These are phyloP conservation scores for Chymomyza costata DNA, from an alignment of 1,140 invertebrate species.

Conservation along the genomic window DNA sequence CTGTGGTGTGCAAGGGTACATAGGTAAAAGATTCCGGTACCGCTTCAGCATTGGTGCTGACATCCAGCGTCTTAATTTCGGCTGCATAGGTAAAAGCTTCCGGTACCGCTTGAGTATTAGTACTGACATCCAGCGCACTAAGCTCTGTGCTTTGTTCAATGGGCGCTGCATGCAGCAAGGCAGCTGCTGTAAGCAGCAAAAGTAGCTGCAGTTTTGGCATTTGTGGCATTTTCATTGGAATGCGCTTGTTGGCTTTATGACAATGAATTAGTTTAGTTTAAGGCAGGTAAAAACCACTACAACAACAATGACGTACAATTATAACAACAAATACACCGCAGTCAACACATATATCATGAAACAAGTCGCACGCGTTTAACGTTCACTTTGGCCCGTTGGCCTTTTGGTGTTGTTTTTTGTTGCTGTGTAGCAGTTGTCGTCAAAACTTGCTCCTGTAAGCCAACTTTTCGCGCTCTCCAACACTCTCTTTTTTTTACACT, in stretches of 20 bases:
- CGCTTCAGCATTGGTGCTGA: too few species aligned
- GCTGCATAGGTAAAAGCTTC: too few species aligned
- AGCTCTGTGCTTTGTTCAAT: neutral
- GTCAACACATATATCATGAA: conserved; percentile 21
- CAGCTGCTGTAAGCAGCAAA: conserved; percentile 1
- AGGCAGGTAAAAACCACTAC: conserved; percentile 8
- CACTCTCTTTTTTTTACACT: conserved; percentile 8
- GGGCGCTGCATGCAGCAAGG: neutral
- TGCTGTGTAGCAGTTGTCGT: conserved; percentile 1
- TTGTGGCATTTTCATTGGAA: conserved; percentile 42
- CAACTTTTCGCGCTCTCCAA: conserved; percentile 15
- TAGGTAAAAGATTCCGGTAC: too few species aligned
- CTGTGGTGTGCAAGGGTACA: too few species aligned
- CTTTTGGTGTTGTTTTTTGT: too few species aligned
- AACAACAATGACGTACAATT: conserved; percentile 2
- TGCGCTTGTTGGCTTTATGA: conserved; percentile 23
- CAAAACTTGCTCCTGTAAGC: conserved; percentile 48
- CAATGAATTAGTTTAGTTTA: conserved; percentile 26
- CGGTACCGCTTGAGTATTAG: too few species aligned
- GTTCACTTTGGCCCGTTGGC: conserved; percentile 54
- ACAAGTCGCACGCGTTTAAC: conserved; percentile 41
- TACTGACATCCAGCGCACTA: too few species aligned
- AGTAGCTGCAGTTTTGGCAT: conserved; percentile 21
- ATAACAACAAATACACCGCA: conserved; percentile 1
- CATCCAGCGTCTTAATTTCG: too few species aligned